phyloP scores from a whole-genome alignment of 2,888 invertebrate species.

The Leucoma salicis region DNA sequence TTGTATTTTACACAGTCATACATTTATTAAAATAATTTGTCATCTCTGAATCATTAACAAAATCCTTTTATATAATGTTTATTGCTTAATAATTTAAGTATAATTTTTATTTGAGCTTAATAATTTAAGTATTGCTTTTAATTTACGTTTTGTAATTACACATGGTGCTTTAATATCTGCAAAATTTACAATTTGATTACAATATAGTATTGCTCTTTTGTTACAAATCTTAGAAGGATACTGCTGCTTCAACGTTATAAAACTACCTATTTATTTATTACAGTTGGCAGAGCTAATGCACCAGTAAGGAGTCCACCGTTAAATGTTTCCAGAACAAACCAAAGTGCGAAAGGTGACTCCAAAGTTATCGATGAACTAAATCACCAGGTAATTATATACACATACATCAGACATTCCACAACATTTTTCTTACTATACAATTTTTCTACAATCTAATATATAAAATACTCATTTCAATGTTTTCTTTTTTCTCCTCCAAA shows the following conservation, averaged over 20 bases:
- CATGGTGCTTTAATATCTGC: background rate
- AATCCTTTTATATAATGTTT: too few species aligned
- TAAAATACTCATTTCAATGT: too few species aligned
- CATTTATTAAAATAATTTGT: too few species aligned
- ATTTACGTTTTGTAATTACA: background rate
- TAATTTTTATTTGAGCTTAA: too few species aligned
- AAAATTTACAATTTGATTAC: background rate
- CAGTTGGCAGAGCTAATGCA: conserved; percentile 69
- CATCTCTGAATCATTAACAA: too few species aligned
- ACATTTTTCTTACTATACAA: too few species aligned
- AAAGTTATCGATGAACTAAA: conserved; percentile 73
- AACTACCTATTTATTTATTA: conserved; percentile 14
- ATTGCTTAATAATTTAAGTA: too few species aligned
- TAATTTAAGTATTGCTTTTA: background rate
- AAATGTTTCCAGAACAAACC: conserved; percentile 67
- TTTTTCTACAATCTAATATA: too few species aligned
- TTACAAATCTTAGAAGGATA: background rate
- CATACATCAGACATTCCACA: too few species aligned
- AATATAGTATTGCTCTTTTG: background rate
- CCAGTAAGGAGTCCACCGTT: conserved; percentile 67
- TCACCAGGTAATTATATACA: conserved; percentile 55
- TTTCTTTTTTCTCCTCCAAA: too few species aligned
- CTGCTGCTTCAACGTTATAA: background rate
- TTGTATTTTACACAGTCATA: too few species aligned
- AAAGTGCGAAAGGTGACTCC: conserved; percentile 71